A percentile compares a stretch with the other conserved stretches of the same genome.
These are phyloP conservation scores for Ischnus inquisitorius DNA, from an alignment of 2,888 invertebrate species.

Conservation along the genomic window DNA sequence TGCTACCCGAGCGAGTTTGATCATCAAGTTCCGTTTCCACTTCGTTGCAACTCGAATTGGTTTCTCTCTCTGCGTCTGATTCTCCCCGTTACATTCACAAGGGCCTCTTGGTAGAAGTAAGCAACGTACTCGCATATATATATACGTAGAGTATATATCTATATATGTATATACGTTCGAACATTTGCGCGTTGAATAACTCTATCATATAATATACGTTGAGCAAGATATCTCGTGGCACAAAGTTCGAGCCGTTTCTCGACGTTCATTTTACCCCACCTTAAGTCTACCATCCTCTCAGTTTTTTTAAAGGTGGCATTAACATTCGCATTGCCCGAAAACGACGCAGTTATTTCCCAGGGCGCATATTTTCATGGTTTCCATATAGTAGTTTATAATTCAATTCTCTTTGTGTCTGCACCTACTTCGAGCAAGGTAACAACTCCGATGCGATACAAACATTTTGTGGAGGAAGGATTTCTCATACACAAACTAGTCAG, in stretches of 20 bases:
- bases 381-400: neutral
- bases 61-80: conserved; percentile 2
- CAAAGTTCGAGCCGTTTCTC: conserved; percentile 5
- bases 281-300: neutral
- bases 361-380: neutral
- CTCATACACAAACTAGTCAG: neutral
- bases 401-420: neutral
- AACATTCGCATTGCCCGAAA: neutral
- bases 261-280: neutral
- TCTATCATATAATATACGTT: conserved; percentile 1
- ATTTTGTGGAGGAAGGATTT: neutral
- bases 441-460: neutral
- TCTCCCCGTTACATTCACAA: conserved; percentile 21
- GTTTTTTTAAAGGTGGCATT: neutral
- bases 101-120: conserved; percentile 8
- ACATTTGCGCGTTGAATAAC: conserved; percentile 6
- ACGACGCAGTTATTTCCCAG: neutral
- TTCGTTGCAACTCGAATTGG: conserved; percentile 29
- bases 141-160: neutral
- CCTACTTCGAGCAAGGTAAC: neutral
- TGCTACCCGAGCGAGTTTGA: conserved; percentile 24
- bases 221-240: neutral
- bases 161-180: neutral
- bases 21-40: conserved; percentile 61
- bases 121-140: neutral